Evolutionary conservation across 2,797 vertebrate genomes (phyloP).

Genomic region (Hemitrygon akajei): DNA sequence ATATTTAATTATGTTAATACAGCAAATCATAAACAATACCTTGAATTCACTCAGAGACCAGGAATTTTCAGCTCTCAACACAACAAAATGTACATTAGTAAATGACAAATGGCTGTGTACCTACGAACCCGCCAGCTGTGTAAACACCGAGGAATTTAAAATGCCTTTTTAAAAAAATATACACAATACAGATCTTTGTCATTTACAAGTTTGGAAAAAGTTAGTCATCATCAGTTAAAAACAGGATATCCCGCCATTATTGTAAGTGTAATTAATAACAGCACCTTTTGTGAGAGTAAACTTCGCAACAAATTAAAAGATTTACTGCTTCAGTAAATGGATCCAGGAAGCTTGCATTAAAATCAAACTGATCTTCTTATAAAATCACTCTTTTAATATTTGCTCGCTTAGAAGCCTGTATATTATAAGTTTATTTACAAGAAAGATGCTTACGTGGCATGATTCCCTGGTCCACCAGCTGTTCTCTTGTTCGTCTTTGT

Average conservation of each 20-base stretch:
- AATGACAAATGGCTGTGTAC: neutral
- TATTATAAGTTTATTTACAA: neutral
- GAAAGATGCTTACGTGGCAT: slow-evolving; percentile 80
- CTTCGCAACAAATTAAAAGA: neutral
- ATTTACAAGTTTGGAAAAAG: neutral
- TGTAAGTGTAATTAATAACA: neutral
- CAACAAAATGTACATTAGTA: neutral
- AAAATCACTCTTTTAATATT: neutral
- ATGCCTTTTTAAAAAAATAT: neutral
- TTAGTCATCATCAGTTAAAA: neutral
- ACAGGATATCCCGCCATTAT: neutral
- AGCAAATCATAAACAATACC: neutral
- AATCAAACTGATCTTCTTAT: neutral
- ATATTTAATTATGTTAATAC: neutral
- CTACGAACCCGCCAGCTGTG: neutral
- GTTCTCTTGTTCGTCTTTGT: slow-evolving; percentile 86
- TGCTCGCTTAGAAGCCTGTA: neutral
- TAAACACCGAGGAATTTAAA: neutral
- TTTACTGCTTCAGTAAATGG: neutral
- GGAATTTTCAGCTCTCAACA: neutral
- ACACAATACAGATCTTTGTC: neutral
- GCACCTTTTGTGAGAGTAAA: slow-evolving; percentile 1
- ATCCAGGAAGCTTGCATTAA: neutral
- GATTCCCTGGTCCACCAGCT: slow-evolving; percentile 95
- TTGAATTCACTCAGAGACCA: neutral